Percentiles rank a stretch among this genome's conserved stretches.
These are phyloP conservation scores for Scelioninae gen. 2 DNA, from an alignment of 2,888 invertebrate genomes.

Conservation along the genomic window DNA sequence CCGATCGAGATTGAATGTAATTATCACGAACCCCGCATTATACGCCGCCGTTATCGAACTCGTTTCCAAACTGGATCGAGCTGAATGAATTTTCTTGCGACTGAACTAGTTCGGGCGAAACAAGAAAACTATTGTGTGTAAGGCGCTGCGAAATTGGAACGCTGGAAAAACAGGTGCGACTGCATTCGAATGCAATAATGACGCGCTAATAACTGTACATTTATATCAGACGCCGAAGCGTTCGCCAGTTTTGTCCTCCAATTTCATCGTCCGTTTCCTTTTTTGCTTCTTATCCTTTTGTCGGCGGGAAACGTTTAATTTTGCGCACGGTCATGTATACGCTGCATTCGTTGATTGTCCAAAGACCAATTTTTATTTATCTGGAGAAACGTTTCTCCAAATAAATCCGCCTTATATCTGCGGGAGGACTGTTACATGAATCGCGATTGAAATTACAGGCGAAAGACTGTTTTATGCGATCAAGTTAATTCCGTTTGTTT, in stretches of 20 bases:
- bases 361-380: no score
- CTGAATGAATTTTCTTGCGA: conserved; percentile 33
- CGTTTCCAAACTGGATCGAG: conserved; percentile 33
- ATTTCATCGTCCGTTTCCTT: neutral
- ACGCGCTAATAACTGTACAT: conserved; percentile 12
- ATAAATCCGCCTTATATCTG: no score
- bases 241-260: no score
- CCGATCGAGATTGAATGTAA: conserved; percentile 25
- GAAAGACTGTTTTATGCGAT: no score
- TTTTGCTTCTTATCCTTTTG: no score
- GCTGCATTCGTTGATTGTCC: no score
- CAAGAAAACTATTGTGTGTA: conserved; percentile 20
- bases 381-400: no score
- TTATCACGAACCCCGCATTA: conserved; percentile 22
- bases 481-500: no score
- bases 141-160: conserved; percentile 22
- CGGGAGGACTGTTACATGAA: no score
- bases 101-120: conserved; percentile 20
- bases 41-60: conserved; percentile 21
- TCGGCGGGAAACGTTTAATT: no score
- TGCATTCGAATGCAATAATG: conserved; percentile 28
- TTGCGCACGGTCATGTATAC: no score
- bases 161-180: conserved; percentile 17
- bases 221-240: neutral
- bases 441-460: no score